Conservation (phyloP, 1,140 invertebrate species). For the Drosophila ironensis region DNA sequence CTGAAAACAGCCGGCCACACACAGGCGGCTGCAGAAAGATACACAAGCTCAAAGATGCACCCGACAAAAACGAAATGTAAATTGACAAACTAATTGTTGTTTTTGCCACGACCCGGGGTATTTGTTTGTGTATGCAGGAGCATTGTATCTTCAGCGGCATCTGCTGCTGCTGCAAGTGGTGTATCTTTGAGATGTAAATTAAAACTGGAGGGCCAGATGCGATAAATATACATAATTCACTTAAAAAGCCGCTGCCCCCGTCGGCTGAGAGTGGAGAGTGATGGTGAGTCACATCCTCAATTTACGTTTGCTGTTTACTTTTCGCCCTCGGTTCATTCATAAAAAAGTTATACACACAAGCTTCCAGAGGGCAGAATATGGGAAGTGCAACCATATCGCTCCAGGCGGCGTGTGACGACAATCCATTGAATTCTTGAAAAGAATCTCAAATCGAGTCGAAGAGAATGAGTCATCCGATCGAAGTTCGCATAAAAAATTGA, state of each 20-base stretch:
- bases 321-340: slow-evolving; percentile 33
- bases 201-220: slow-evolving; percentile 31
- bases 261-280: neutral
- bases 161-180: slow-evolving; percentile 10
- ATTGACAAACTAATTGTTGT: slow-evolving; percentile 24
- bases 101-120: slow-evolving; percentile 15
- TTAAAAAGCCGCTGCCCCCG: slow-evolving; percentile 26
- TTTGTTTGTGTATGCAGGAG: neutral
- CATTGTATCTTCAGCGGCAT: neutral
- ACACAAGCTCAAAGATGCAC: neutral
- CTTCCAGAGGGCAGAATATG: no score
- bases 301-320: slow-evolving; percentile 32
- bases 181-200: slow-evolving; percentile 47
- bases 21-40: neutral
- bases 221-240: slow-evolving; percentile 39
- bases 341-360: slow-evolving; percentile 13
- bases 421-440: slow-evolving; percentile 4
- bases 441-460: slow-evolving; percentile 12
- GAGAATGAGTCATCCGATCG: slow-evolving; percentile 15
- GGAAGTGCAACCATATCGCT: slow-evolving; percentile 9
- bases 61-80: slow-evolving; percentile 2
- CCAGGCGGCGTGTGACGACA: slow-evolving; percentile 29
- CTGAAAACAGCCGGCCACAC: neutral
- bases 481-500: neutral
- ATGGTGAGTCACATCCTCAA: slow-evolving; percentile 51